Conservation (phyloP, 1,140 invertebrate species). For the Hesperophylax magnus region DNA sequence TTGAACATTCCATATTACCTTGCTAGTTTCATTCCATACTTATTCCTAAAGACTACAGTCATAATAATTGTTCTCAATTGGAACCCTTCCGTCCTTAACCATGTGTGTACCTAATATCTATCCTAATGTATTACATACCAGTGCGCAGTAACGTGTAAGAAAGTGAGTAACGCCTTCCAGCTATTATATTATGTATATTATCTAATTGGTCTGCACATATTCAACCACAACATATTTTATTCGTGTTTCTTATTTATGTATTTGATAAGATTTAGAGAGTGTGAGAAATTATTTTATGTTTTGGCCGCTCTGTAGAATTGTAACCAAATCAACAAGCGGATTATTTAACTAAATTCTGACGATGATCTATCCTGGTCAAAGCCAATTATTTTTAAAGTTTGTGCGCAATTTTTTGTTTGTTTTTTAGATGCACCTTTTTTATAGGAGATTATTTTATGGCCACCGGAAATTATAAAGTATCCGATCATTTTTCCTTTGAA, state of each 20-base stretch:
- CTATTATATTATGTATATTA: background rate
- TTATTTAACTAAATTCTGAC: too few relatives aligned
- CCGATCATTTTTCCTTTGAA: too few relatives aligned
- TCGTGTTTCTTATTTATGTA: slow-evolving; percentile 6
- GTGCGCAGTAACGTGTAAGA: too few relatives aligned
- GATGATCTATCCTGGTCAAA: too few relatives aligned
- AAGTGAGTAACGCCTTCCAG: background rate
- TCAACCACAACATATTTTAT: background rate
- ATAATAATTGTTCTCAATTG: background rate
- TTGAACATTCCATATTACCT: slow-evolving; percentile 5
- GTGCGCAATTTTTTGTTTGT: too few relatives aligned
- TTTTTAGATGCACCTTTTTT: too few relatives aligned
- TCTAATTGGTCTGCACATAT: background rate
- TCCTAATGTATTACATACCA: too few relatives aligned
- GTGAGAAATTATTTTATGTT: background rate
- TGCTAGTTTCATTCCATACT: slow-evolving; percentile 1
- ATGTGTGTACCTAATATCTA: background rate
- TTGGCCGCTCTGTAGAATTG: too few relatives aligned
- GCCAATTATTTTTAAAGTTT: too few relatives aligned
- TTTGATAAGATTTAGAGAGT: background rate
- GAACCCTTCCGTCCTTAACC: background rate
- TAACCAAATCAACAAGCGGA: too few relatives aligned
- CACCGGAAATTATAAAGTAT: too few relatives aligned
- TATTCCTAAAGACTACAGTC: slow-evolving; percentile 11
- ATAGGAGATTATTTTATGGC: too few relatives aligned